These are phyloP conservation scores for Potorous gilbertii DNA, from an alignment of 2,797 vertebrate genomes.

Conservation along the genomic window DNA sequence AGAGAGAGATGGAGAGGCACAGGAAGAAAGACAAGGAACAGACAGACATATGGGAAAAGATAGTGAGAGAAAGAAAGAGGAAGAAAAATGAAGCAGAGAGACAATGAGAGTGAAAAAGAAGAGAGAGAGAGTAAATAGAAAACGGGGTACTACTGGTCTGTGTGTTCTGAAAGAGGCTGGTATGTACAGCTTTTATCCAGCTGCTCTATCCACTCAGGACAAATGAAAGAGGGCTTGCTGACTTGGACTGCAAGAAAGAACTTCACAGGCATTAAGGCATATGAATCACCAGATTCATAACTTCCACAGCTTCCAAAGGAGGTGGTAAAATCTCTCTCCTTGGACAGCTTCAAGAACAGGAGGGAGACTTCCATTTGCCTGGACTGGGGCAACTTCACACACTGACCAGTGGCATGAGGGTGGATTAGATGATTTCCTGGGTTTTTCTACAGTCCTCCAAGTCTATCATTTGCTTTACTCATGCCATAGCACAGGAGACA, in stretches of 20 bases:
- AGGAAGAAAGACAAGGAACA: neutral
- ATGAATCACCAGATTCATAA: neutral
- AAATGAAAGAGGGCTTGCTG: neutral
- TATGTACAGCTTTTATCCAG: neutral
- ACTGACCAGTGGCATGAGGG: neutral
- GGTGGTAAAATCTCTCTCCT: neutral
- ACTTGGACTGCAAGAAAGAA: neutral
- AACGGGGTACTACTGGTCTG: neutral
- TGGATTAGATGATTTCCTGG: neutral
- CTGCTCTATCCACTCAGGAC: neutral
- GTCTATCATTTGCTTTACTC: neutral
- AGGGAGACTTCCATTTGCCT: neutral
- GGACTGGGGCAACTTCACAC: neutral
- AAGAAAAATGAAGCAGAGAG: neutral
- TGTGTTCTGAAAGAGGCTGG: neutral
- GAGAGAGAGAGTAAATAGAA: neutral
- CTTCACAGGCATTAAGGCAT: neutral
- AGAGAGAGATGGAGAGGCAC: neutral
- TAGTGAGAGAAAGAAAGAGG: neutral
- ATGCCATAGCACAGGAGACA: neutral
- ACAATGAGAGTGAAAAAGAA: neutral
- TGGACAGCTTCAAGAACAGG: neutral
- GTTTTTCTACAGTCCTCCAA: neutral
- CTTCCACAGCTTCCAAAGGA: neutral
- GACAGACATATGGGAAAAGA: neutral